These are phyloP conservation scores for Drosophila kanapiae DNA, from an alignment of 1,140 invertebrate species.

Conservation along the genomic window DNA sequence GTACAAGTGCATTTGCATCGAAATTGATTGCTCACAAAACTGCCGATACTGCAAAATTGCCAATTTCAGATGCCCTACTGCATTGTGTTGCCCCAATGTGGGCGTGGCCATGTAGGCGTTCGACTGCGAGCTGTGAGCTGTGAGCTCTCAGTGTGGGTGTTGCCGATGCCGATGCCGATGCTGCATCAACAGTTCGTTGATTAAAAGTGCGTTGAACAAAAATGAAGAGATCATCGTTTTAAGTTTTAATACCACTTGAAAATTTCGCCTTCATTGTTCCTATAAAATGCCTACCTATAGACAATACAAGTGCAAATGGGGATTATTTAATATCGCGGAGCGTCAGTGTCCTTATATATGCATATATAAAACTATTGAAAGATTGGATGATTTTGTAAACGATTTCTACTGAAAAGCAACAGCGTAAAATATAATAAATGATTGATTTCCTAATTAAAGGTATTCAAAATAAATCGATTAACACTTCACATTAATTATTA, in stretches of 20 bases:
- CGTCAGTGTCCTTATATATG: background rate
- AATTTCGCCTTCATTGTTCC: conserved; percentile 11
- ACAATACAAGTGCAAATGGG: background rate
- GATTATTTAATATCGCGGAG: background rate
- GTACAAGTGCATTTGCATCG: conserved; percentile 83
- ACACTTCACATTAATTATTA: too few species aligned
- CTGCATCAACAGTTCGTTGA: conserved; percentile 80
- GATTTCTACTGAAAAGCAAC: background rate
- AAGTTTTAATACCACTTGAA: conserved; percentile 40
- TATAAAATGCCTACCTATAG: conserved; percentile 7
- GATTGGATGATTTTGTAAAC: background rate
- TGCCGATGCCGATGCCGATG: conserved; percentile 13
- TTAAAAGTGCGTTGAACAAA: conserved; percentile 75
- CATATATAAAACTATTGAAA: too few species aligned
- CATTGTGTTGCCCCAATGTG: conserved; percentile 42
- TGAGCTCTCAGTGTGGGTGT: background rate
- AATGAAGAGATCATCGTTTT: conserved; percentile 43
- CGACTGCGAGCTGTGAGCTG: conserved; percentile 3
- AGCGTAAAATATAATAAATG: too few species aligned
- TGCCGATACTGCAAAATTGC: conserved; percentile 78
- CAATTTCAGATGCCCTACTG: conserved; percentile 61
- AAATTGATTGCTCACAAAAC: conserved; percentile 83
- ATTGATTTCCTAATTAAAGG: too few species aligned
- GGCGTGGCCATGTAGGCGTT: conserved; percentile 32
- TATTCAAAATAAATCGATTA: too few species aligned